Conservation (phyloP, 2,113 vertebrate genomes). For the Platysteira castanea region DNA sequence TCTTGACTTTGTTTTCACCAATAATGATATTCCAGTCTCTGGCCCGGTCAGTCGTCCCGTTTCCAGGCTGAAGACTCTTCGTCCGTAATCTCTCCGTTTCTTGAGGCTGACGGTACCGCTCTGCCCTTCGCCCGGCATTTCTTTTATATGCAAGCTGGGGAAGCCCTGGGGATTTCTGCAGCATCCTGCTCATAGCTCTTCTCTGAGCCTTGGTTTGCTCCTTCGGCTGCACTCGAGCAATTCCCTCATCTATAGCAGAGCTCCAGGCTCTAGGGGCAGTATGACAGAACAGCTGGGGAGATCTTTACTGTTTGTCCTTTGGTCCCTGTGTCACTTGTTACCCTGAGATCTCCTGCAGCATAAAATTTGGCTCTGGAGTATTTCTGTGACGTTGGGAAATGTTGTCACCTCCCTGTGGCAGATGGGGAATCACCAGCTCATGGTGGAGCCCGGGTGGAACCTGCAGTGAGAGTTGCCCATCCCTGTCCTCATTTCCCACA, state of each 20-base stretch:
- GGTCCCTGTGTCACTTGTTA: accelerated
- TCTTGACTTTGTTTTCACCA: neutral
- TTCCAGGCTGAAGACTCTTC: constrained; percentile 10
- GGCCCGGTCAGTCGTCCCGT: neutral
- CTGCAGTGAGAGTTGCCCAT: neutral
- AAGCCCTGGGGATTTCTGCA: neutral
- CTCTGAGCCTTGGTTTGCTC: neutral
- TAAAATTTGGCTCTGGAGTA: neutral
- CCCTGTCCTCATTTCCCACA: neutral
- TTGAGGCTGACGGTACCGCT: neutral
- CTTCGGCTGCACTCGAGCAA: neutral
- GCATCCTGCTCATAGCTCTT: neutral
- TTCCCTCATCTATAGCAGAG: neutral
- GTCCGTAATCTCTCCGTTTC: neutral
- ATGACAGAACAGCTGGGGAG: neutral
- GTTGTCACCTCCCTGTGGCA: neutral
- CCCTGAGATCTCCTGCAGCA: neutral
- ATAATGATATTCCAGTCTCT: neutral
- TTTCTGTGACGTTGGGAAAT: accelerated
- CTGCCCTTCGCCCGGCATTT: neutral
- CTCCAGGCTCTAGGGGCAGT: neutral
- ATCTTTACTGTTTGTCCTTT: neutral
- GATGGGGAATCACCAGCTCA: accelerated
- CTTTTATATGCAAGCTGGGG: neutral
- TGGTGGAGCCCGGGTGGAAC: neutral